phyloP scores from a whole-genome alignment of 2,113 vertebrate species.

The Colistium nudipinnis region DNA sequence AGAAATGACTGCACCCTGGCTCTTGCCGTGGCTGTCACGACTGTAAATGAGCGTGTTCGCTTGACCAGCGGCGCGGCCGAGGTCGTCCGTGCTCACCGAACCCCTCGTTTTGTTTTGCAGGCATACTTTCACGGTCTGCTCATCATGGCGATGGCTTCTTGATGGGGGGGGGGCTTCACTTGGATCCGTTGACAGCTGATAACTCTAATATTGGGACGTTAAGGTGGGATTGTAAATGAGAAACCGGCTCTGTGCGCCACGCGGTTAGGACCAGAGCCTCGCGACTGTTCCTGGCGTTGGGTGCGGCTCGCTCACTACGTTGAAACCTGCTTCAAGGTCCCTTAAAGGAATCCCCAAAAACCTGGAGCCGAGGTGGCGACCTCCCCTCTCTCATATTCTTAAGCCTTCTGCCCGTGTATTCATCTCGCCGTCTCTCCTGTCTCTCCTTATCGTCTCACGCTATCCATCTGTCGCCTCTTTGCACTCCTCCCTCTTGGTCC shows the following conservation, averaged over 20 bases:
- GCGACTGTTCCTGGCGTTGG: slow-evolving; percentile 40
- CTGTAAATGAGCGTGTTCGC: background rate
- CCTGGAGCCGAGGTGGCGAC: background rate
- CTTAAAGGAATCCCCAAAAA: background rate
- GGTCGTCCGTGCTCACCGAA: too few species aligned
- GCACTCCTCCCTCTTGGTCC: slow-evolving; percentile 46
- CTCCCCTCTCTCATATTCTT: slow-evolving; percentile 48
- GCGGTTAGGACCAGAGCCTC: slow-evolving; percentile 1
- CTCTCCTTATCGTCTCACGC: slow-evolving; percentile 46
- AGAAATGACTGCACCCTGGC: slow-evolving; percentile 11
- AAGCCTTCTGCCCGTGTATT: slow-evolving; percentile 41
- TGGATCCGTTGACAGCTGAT: too few species aligned
- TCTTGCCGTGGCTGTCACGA: background rate
- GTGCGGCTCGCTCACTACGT: slow-evolving; percentile 19
- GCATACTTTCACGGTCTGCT: too few species aligned
- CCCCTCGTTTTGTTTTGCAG: too few species aligned
- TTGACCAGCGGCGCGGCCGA: background rate
- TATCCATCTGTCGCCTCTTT: slow-evolving; percentile 30
- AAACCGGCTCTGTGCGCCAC: slow-evolving; percentile 23
- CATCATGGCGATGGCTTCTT: too few species aligned
- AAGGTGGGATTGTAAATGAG: too few species aligned
- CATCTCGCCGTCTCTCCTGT: slow-evolving; percentile 45
- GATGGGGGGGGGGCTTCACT: too few species aligned
- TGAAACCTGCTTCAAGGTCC: slow-evolving; percentile 48
- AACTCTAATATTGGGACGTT: too few species aligned